Percentiles rank a stretch among this genome's conserved stretches.
Evolutionary conservation across 2,888 invertebrate species (phyloP).

Genomic region (Drosophila kuntzei): DNA sequence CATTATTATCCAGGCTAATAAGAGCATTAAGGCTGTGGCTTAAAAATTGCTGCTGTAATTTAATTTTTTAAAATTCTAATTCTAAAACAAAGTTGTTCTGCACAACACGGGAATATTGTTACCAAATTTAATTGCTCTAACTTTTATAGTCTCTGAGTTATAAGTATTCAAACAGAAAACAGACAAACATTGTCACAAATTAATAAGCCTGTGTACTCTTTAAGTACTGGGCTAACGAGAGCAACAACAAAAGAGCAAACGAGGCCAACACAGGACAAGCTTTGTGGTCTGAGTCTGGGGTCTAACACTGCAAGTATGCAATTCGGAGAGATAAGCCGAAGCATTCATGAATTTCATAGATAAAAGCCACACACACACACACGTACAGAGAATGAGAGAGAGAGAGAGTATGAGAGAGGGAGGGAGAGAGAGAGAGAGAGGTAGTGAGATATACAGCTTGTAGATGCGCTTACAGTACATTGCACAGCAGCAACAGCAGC

Average conservation of each 20-base stretch:
- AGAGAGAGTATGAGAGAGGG: conserved; percentile 5
- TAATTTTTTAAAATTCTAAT: too few relatives aligned
- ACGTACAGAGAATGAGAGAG: conserved; percentile 22
- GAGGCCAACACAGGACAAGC: conserved; percentile 17
- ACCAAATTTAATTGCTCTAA: too few relatives aligned
- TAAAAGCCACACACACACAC: conserved; percentile 60
- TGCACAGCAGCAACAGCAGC: conserved; percentile 70
- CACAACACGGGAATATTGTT: too few relatives aligned
- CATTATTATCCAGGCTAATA: too few relatives aligned
- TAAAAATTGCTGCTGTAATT: too few relatives aligned
- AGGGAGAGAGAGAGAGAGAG: conserved; percentile 28
- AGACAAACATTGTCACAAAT: neutral
- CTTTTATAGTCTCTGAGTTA: too few relatives aligned
- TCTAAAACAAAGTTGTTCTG: too few relatives aligned
- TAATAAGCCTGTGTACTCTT: neutral
- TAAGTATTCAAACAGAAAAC: too few relatives aligned
- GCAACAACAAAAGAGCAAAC: conserved; percentile 30
- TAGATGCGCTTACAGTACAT: conserved; percentile 79
- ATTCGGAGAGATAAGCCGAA: conserved; percentile 82
- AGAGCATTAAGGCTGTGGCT: too few relatives aligned
- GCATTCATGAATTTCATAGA: conserved; percentile 84
- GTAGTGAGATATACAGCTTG: conserved; percentile 51
- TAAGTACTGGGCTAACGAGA: conserved; percentile 18
- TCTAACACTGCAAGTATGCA: conserved; percentile 81
- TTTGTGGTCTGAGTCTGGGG: conserved; percentile 33